phyloP scores from a whole-genome alignment of 1,140 invertebrate genomes.

The Elymnias hypermnestra region DNA sequence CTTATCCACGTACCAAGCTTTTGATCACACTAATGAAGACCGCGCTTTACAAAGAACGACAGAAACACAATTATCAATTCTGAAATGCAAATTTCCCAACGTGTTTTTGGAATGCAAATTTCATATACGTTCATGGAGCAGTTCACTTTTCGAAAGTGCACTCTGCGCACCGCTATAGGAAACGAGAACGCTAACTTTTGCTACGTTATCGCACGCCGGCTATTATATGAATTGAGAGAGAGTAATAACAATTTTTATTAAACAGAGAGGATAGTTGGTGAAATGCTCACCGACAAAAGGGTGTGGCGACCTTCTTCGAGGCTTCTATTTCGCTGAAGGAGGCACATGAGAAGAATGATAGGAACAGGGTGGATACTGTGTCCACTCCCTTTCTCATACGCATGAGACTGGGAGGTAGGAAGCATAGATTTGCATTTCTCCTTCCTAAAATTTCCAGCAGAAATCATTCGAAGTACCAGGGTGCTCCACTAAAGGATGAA shows the following conservation, averaged over 20 bases:
- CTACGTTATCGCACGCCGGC: neutral
- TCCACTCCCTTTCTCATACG: no score
- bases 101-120: slow-evolving; percentile 3
- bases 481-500: no score
- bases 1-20: neutral
- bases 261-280: no score
- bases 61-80: slow-evolving; percentile 5
- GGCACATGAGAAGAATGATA: no score
- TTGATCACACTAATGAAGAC: neutral
- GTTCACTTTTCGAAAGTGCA: slow-evolving; percentile 1
- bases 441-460: no score
- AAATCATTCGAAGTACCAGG: no score
- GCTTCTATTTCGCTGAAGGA: no score
- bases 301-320: no score
- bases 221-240: neutral
- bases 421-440: no score
- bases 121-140: neutral
- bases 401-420: no score
- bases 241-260: neutral
- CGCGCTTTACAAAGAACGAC: neutral
- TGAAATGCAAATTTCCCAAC: slow-evolving; percentile 2
- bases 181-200: slow-evolving; percentile 1
- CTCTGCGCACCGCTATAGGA: neutral
- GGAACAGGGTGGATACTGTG: no score
- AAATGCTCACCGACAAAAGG: no score